These are phyloP conservation scores for Colletes collaris DNA, from an alignment of 2,888 invertebrate genomes.

Conservation along the genomic window DNA sequence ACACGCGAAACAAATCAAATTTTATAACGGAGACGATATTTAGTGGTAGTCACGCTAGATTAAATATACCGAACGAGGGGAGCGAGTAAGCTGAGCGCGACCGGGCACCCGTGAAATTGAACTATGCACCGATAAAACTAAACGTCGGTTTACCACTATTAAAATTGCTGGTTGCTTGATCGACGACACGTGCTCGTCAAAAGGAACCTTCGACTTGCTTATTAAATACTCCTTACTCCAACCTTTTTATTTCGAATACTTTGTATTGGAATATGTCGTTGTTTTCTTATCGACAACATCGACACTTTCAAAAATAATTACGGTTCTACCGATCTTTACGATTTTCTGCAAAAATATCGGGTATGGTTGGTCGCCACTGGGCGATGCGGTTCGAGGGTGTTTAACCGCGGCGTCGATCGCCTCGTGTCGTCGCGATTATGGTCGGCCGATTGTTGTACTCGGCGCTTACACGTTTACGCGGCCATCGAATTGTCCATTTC, in stretches of 20 bases:
- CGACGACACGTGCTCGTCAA: slow-evolving; percentile 9
- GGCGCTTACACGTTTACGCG: slow-evolving; percentile 35
- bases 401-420: slow-evolving; percentile 18
- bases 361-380: not conserved
- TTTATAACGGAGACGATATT: slow-evolving; percentile 51
- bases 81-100: slow-evolving; percentile 42
- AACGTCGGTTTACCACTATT: slow-evolving; percentile 35
- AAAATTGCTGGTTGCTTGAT: slow-evolving; percentile 44
- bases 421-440: slow-evolving; percentile 25
- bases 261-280: no score
- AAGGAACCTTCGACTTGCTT: no score
- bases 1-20: slow-evolving; percentile 47
- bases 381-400: slow-evolving; percentile 5
- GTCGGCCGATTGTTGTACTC: slow-evolving; percentile 27
- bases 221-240: no score
- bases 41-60: slow-evolving; percentile 48
- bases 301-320: no score
- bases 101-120: slow-evolving; percentile 46
- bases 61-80: slow-evolving; percentile 30
- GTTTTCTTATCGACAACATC: no score
- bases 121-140: slow-evolving; percentile 45
- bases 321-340: no score
- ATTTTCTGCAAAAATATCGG: no score
- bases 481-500: slow-evolving; percentile 56
- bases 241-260: no score